Evolutionary conservation across 2,888 invertebrate genomes (phyloP), one percentile per base, ranked within the genome.

Genomic region (Brachyopa scutellaris): DNA sequence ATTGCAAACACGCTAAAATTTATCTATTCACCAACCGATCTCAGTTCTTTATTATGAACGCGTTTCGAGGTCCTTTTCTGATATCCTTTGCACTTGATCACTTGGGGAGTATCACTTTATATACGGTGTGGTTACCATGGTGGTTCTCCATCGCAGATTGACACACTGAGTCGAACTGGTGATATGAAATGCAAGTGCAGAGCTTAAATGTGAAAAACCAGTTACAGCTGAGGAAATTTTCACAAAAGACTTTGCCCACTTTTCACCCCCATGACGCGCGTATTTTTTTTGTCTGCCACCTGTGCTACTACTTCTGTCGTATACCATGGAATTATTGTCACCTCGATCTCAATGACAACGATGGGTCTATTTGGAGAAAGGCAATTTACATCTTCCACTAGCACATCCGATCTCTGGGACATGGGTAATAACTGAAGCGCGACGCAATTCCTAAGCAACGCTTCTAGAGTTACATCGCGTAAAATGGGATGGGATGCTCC

Each of bases 21-120:
- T 74, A 88, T 88, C 88, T 88, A 88, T 86, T 87, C 88, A 88
- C 88, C 88, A 88, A 87, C 86, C 88, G 88, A 88, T 87, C 88
- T 88, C 88, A 88, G 88, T 88, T 87, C 87, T 87, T 87, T 85
- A 86, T 87, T 86, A 86, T 85, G 87, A 88, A 84, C 70, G n/a
- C 9, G 33, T 42, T 38, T 21, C 21, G 13, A 13, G 45, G 72
- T 83, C 74, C 74, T 72, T 38, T 40, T 8, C 8, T 23, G 7
- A 3, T 40, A 38, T 82, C 82, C 82, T 62, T 66, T 21, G 4
- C 61, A 74, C 62, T 73, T 61, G 51, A 62, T 69, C 74, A 80
- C 79, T 66, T 51, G 1, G 8, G 11, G 23, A 33, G 3, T 38
- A 57, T 13, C 33, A 67, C 59, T 45, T 67, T 45, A 13, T 29